These are phyloP conservation scores for Tachuris rubrigastra DNA, from an alignment of 2,113 vertebrate species.

Conservation along the genomic window DNA sequence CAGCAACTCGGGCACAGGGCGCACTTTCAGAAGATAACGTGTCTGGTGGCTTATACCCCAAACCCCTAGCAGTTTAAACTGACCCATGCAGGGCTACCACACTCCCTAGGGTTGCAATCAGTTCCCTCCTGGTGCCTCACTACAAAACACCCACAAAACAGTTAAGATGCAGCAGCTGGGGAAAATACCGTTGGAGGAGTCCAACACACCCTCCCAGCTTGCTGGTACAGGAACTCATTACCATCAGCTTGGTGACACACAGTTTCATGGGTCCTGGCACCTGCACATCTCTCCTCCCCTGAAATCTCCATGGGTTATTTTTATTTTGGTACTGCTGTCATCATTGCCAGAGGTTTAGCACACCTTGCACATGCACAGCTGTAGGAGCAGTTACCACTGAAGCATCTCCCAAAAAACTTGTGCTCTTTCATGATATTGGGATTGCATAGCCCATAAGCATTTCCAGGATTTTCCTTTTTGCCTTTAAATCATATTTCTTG, in stretches of 20 bases:
- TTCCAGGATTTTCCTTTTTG: background rate
- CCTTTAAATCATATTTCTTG: background rate
- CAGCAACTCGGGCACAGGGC: background rate
- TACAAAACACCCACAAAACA: background rate
- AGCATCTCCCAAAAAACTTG: background rate
- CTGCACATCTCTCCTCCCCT: background rate
- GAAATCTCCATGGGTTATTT: background rate
- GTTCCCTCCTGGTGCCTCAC: background rate
- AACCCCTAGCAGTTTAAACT: background rate
- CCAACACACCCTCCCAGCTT: rapidly evolving
- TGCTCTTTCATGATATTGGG: rapidly evolving
- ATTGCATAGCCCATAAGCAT: background rate
- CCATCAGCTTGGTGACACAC: background rate
- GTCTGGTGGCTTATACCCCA: background rate
- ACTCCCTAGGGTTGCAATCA: background rate
- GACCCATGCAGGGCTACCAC: background rate
- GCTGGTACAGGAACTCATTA: background rate
- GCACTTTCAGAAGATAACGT: background rate
- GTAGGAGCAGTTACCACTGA: background rate
- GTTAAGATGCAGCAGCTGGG: background rate
- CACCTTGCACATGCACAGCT: background rate
- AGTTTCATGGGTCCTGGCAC: background rate
- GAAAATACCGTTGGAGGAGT: background rate
- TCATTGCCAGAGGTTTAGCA: rapidly evolving
- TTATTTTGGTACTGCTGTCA: background rate